Percentiles rank a stretch among this genome's conserved stretches.
Conservation (phyloP, 1,140 invertebrate species). For the Amphibalanus amphitrite region DNA sequence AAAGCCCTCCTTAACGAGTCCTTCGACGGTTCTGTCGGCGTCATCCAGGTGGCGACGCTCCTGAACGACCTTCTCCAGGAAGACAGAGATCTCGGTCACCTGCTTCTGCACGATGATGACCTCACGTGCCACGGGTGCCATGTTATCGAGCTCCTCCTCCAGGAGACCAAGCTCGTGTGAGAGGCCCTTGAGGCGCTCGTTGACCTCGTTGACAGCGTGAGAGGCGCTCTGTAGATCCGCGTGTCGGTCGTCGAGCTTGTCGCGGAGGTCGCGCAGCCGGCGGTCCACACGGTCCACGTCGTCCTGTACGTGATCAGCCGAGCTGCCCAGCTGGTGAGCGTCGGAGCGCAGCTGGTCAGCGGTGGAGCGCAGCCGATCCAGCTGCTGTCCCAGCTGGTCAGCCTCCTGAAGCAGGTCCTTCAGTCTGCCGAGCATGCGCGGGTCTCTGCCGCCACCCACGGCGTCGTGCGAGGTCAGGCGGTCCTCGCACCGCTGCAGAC, state of each 20-base stretch:
- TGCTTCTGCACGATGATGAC: slow-evolving; percentile 64
- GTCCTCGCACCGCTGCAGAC: slow-evolving; percentile 71
- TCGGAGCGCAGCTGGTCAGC: slow-evolving; percentile 55
- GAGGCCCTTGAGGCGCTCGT: slow-evolving; percentile 61
- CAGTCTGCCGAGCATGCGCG: slow-evolving; percentile 61
- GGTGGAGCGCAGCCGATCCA: slow-evolving; percentile 46
- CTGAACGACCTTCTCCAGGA: slow-evolving; percentile 39
- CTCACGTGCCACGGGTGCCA: slow-evolving; percentile 70
- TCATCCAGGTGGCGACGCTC: slow-evolving; percentile 49
- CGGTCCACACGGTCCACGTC: slow-evolving; percentile 59
- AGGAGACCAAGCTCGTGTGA: slow-evolving; percentile 53
- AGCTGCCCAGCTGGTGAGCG: slow-evolving; percentile 37
- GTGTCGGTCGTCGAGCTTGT: slow-evolving; percentile 56
- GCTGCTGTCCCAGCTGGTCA: slow-evolving; percentile 49
- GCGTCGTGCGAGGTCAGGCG: slow-evolving; percentile 60
- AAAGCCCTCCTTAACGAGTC: slow-evolving; percentile 63
- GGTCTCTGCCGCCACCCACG: slow-evolving; percentile 51
- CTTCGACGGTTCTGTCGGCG: slow-evolving; percentile 48
- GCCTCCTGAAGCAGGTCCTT: slow-evolving; percentile 58
- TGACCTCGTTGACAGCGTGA: slow-evolving; percentile 67
- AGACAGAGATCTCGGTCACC: slow-evolving; percentile 53
- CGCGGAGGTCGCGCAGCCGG: slow-evolving; percentile 54
- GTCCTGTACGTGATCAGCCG: slow-evolving; percentile 52
- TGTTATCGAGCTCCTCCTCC: slow-evolving; percentile 63
- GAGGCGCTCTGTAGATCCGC: slow-evolving; percentile 68